Percentiles rank a stretch among this genome's conserved stretches.
Evolutionary conservation across 2,888 invertebrate genomes (phyloP).

Genomic region (Megaustenia siamemsis): DNA sequence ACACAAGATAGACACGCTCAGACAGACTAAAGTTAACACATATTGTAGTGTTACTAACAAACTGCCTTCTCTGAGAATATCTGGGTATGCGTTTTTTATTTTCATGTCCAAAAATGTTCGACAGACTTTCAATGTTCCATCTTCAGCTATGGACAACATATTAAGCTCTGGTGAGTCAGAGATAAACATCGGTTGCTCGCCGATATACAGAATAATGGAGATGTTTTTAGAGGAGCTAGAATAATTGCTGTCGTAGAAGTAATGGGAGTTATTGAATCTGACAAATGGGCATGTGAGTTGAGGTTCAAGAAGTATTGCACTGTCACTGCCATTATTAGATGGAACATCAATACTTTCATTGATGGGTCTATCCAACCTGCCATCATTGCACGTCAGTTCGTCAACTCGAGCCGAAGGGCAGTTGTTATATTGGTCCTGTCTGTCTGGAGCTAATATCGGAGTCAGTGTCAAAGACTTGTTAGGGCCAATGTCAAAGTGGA

Average conservation of each 20-base stretch:
- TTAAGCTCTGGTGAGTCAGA: neutral
- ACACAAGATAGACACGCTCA: no score
- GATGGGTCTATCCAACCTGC: neutral
- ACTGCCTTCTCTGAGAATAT: neutral
- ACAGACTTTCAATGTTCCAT: conserved; percentile 32
- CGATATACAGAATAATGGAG: neutral
- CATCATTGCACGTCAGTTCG: neutral
- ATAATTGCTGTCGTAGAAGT: neutral
- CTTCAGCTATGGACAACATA: conserved; percentile 25
- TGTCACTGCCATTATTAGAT: neutral
- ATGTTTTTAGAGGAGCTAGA: neutral
- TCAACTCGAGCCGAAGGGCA: neutral
- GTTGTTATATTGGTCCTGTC: neutral
- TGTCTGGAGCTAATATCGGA: neutral
- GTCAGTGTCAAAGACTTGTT: neutral
- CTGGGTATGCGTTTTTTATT: neutral
- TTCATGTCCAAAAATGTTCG: neutral
- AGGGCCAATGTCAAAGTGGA: neutral
- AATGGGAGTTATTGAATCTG: neutral
- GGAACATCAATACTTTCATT: neutral
- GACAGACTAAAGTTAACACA: no score
- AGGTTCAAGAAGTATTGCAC: neutral
- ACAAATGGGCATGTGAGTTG: conserved; percentile 28
- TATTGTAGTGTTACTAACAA: no score
- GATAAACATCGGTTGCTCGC: neutral